Conservation (phyloP, 2,113 vertebrate species). For the Numenius arquata region DNA sequence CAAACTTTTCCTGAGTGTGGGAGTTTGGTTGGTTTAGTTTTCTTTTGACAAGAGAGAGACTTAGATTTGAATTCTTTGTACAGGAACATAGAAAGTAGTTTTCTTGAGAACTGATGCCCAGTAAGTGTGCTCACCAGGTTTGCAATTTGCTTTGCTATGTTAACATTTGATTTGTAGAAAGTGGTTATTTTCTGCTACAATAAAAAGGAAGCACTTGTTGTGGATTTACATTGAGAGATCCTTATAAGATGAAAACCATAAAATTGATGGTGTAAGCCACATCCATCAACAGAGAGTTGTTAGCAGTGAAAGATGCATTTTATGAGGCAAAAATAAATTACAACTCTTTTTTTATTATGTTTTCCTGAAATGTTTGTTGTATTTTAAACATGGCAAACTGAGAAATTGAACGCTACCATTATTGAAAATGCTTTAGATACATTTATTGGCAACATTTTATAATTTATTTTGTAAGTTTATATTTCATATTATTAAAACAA, state of each 20-base stretch:
- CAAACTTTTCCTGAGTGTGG: slow-evolving; percentile 48
- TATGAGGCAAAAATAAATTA: neutral
- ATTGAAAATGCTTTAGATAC: neutral
- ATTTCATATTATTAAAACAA: neutral
- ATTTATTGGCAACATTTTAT: no score
- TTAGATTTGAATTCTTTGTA: neutral
- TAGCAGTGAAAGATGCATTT: neutral
- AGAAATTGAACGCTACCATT: neutral
- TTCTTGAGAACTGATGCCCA: slow-evolving; percentile 9
- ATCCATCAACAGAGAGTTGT: neutral
- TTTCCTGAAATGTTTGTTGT: neutral
- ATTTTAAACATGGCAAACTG: neutral
- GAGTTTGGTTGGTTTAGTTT: slow-evolving; percentile 26
- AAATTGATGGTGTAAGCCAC: neutral
- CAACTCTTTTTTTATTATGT: neutral
- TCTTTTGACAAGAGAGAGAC: slow-evolving; percentile 14
- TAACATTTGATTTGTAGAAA: neutral
- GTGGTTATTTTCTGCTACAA: neutral
- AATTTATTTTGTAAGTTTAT: neutral
- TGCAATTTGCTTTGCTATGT: neutral
- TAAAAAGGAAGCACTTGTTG: neutral
- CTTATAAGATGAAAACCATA: neutral
- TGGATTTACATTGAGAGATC: neutral
- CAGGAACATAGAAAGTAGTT: slow-evolving; percentile 5
- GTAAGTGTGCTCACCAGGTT: neutral